A percentile compares a stretch with the other conserved stretches of the same genome.
Conservation (phyloP, 2,113 vertebrate genomes). For the Daboia siamensis region DNA sequence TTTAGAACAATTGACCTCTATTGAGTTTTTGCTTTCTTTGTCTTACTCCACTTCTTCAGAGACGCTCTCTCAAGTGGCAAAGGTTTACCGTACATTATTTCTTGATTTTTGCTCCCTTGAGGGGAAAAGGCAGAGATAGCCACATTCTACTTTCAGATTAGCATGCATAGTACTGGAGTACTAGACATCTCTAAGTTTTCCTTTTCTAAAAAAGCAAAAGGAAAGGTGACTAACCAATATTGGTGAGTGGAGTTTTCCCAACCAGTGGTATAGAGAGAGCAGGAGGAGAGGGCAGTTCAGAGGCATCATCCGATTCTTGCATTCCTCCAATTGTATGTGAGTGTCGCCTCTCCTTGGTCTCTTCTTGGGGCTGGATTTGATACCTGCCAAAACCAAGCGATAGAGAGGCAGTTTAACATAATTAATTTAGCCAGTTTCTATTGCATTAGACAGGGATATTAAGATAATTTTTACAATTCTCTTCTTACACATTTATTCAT, state of each 20-base stretch:
- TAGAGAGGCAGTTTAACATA: background rate
- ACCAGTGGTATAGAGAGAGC: slow-evolving; percentile 78
- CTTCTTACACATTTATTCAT: background rate
- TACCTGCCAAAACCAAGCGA: slow-evolving; percentile 68
- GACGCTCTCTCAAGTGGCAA: no score
- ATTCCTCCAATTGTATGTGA: slow-evolving; percentile 80
- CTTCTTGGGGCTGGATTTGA: slow-evolving; percentile 84
- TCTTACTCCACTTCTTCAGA: no score
- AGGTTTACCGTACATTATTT: no score
- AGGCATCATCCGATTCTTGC: slow-evolving; percentile 75
- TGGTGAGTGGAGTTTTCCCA: slow-evolving; percentile 79
- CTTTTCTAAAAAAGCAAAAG: accelerated
- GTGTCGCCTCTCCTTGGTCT: slow-evolving; percentile 86
- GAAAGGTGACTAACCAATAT: slow-evolving; percentile 73
- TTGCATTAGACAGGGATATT: background rate
- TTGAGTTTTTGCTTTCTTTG: no score
- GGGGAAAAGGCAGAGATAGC: no score
- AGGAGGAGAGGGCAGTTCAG: slow-evolving; percentile 80
- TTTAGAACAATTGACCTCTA: background rate
- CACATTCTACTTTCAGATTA: no score
- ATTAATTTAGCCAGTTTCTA: background rate
- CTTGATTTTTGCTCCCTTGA: no score
- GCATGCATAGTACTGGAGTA: no score
- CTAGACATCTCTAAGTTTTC: background rate
- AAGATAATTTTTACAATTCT: background rate